These are phyloP conservation scores for Apostichopus californicus DNA, from an alignment of 35 echinoderm and acorn worm genomes.

Conservation along the genomic window DNA sequence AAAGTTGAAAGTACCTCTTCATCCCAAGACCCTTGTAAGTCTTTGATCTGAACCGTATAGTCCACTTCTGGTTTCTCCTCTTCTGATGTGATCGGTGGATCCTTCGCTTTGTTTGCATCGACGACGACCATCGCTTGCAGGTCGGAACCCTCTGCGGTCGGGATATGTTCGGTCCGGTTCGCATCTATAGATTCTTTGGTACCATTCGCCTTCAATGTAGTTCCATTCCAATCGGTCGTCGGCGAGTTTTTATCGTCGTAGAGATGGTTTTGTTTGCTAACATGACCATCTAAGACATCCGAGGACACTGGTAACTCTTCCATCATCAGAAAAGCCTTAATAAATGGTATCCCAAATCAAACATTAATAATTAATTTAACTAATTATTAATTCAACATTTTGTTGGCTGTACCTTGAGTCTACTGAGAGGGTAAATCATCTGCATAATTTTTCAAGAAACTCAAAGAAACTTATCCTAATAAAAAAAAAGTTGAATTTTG, in stretches of 20 bases:
- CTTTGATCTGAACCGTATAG: constrained; percentile 22
- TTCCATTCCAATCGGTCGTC: neutral
- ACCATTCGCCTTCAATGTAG: neutral
- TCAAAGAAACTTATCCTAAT: too few relatives aligned
- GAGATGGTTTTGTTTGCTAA: neutral
- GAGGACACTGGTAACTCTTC: neutral
- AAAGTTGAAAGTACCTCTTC: constrained; percentile 14
- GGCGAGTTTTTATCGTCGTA: neutral
- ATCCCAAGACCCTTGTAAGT: constrained; percentile 40
- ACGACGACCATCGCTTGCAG: constrained; percentile 18
- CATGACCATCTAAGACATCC: neutral
- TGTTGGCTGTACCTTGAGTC: too few relatives aligned
- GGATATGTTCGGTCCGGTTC: neutral
- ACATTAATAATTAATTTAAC: too few relatives aligned
- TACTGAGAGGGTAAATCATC: too few relatives aligned
- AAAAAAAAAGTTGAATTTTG: too few relatives aligned
- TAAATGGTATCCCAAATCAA: too few relatives aligned
- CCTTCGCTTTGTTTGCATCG: neutral
- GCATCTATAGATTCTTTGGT: neutral
- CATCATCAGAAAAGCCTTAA: constrained; percentile 21
- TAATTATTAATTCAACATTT: too few relatives aligned
- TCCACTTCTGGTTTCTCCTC: neutral
- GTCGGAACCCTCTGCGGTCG: neutral
- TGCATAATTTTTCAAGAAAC: too few relatives aligned
- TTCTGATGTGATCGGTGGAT: neutral